Conservation (phyloP, 2,113 vertebrate species). For the Paradisaea rubra region DNA sequence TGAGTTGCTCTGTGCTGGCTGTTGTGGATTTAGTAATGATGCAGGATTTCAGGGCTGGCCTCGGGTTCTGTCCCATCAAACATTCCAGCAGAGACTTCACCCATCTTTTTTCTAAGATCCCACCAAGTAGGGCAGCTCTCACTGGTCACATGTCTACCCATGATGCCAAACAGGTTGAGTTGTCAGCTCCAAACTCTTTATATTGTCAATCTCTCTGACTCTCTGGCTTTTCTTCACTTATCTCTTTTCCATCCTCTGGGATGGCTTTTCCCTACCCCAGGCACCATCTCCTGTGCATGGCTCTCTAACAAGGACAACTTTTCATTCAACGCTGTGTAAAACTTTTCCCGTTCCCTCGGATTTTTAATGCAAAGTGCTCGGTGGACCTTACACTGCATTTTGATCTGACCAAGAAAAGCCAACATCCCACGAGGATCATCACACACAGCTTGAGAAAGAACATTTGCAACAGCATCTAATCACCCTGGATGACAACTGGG, state of each 20-base stretch:
- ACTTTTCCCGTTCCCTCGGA: background rate
- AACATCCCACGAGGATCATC: background rate
- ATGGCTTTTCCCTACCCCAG: background rate
- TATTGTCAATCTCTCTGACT: background rate
- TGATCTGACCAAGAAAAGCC: background rate
- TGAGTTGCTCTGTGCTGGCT: background rate
- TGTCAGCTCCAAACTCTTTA: background rate
- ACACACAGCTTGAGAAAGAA: background rate
- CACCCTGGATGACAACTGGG: background rate
- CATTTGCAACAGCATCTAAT: background rate
- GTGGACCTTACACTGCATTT: background rate
- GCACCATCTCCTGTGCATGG: background rate
- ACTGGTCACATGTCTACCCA: background rate
- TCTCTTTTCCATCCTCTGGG: background rate
- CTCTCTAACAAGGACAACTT: background rate
- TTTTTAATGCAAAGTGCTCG: background rate
- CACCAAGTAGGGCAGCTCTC: background rate
- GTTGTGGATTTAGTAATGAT: fast-evolving
- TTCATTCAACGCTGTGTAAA: background rate
- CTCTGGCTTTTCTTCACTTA: no score
- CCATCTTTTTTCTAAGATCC: background rate
- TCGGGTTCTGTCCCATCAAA: background rate
- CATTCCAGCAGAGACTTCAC: background rate
- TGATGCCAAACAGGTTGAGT: background rate
- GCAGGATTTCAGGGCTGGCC: background rate